phyloP scores from a whole-genome alignment of 2,888 invertebrate genomes.

The Drosophila yooni region DNA sequence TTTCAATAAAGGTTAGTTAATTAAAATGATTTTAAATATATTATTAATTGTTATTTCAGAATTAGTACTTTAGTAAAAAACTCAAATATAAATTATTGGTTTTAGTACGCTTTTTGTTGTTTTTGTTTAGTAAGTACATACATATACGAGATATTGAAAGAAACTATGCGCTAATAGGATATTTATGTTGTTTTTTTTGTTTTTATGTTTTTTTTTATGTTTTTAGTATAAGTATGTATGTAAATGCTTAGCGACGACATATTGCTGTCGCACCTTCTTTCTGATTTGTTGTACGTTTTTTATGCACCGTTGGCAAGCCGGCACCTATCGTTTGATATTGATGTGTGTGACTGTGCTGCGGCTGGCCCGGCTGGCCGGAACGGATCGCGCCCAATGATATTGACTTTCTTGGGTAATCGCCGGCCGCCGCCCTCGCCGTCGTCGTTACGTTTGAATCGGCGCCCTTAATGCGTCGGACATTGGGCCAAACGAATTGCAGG shows the following conservation, averaged over 20 bases:
- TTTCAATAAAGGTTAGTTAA: slow-evolving; percentile 56
- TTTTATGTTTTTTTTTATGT: slow-evolving; percentile 23
- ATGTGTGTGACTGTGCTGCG: slow-evolving; percentile 74
- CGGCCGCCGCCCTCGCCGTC: slow-evolving; percentile 74
- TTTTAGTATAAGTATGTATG: slow-evolving; percentile 43
- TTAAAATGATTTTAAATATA: slow-evolving; percentile 32
- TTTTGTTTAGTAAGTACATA: slow-evolving; percentile 54
- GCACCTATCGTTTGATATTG: slow-evolving; percentile 78
- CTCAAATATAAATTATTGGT: slow-evolving; percentile 53
- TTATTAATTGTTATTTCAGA: slow-evolving; percentile 31
- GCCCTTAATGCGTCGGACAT: slow-evolving; percentile 85
- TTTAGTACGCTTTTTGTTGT: slow-evolving; percentile 36
- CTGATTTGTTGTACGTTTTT: slow-evolving; percentile 87
- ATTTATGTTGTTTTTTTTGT: slow-evolving; percentile 53
- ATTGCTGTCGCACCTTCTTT: slow-evolving; percentile 86
- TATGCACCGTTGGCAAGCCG: slow-evolving; percentile 87
- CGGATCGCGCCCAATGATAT: slow-evolving; percentile 95
- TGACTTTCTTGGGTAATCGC: slow-evolving; percentile 90
- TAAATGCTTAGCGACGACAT: slow-evolving; percentile 84
- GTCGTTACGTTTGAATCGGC: slow-evolving; percentile 86
- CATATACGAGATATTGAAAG: slow-evolving; percentile 70
- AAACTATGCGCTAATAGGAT: slow-evolving; percentile 77
- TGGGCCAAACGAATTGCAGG: slow-evolving; percentile 95
- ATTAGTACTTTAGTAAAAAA: slow-evolving; percentile 38
- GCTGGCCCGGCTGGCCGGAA: slow-evolving; percentile 85